Conservation (phyloP, 2,797 vertebrate genomes). For the Coendou prehensilis region DNA sequence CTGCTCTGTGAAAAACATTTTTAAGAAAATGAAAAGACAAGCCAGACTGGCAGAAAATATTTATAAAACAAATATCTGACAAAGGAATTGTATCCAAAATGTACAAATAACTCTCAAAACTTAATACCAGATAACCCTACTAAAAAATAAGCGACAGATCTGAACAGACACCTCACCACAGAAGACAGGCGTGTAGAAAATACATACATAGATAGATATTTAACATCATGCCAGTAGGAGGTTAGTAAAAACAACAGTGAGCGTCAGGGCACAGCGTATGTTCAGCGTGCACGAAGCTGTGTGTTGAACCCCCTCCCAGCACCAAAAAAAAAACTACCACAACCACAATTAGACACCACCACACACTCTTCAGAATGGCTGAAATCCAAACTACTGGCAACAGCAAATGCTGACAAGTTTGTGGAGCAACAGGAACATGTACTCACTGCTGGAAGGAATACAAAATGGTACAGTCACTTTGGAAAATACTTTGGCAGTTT, state of each 20-base stretch:
- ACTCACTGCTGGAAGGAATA: neutral
- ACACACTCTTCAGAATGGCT: neutral
- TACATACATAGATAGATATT: neutral
- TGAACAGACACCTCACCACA: neutral
- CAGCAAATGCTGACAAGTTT: neutral
- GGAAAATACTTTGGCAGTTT: neutral
- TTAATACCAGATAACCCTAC: slow-evolving; percentile 6
- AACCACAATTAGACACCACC: neutral
- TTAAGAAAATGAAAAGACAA: slow-evolving; percentile 14
- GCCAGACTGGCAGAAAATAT: neutral
- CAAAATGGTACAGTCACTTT: neutral
- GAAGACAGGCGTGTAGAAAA: neutral
- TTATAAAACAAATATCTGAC: neutral
- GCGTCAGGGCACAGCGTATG: neutral
- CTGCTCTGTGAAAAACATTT: neutral
- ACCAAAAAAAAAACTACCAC: neutral
- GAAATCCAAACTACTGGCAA: neutral
- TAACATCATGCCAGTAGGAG: neutral
- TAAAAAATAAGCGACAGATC: neutral
- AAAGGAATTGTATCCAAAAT: neutral
- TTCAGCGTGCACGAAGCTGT: neutral
- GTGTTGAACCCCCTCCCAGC: neutral
- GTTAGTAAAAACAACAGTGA: slow-evolving; percentile 14
- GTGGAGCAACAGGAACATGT: neutral
- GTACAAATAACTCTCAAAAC: neutral